phyloP scores from a whole-genome alignment of 2,113 vertebrate genomes.

The Clarias magur region DNA sequence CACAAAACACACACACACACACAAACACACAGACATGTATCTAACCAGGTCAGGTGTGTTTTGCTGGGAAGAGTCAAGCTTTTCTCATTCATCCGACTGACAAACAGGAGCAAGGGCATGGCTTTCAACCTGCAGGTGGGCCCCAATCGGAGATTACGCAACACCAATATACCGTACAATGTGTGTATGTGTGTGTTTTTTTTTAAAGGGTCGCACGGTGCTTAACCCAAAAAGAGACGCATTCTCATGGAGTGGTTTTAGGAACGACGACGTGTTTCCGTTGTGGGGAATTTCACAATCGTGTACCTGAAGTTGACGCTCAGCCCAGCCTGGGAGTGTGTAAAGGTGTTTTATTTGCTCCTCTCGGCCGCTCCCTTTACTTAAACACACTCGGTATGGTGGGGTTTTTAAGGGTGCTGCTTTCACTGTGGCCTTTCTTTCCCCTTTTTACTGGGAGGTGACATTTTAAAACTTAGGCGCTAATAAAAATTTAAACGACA shows the following conservation, averaged over 20 bases:
- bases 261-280: not conserved
- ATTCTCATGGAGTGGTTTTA: not conserved
- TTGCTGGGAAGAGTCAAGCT: slow-evolving; percentile 58
- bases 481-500: not conserved
- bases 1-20: slow-evolving; percentile 40
- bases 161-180: not conserved
- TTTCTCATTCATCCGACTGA: slow-evolving; percentile 52
- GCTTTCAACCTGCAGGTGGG: slow-evolving; percentile 62
- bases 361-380: slow-evolving; percentile 76
- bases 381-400: slow-evolving; percentile 71
- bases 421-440: not conserved
- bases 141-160: slow-evolving; percentile 7
- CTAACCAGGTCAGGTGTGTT: slow-evolving; percentile 63
- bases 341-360: slow-evolving; percentile 79
- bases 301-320: slow-evolving; percentile 72
- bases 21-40: slow-evolving; percentile 51
- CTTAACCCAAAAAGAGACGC: not conserved
- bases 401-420: not conserved
- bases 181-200: not conserved
- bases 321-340: slow-evolving; percentile 61
- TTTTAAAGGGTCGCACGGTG: not conserved
- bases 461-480: not conserved
- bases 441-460: not conserved
- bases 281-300: slow-evolving; percentile 74
- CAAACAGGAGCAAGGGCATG: slow-evolving; percentile 29